These are phyloP conservation scores for Paralvinella palmiformis DNA, from an alignment of 1,140 invertebrate species.

Conservation along the genomic window DNA sequence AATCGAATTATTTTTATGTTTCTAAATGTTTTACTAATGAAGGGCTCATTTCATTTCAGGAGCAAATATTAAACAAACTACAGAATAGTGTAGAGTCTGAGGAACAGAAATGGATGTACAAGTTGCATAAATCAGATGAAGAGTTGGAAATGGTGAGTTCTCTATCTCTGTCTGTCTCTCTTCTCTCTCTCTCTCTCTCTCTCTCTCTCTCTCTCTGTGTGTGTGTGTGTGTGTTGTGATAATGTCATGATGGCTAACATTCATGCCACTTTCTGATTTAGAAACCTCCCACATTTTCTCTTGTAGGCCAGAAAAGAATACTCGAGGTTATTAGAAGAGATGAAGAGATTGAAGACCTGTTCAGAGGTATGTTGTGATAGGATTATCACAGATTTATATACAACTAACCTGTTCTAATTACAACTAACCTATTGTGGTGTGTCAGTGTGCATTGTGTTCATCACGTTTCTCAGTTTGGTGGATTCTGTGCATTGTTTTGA, in stretches of 20 bases:
- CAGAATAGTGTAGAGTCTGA: conserved; percentile 64
- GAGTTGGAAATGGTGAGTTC: conserved; percentile 1
- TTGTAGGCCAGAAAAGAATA: background rate
- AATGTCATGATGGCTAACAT: background rate
- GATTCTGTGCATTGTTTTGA: no score
- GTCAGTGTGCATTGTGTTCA: no score
- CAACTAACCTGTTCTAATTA: no score
- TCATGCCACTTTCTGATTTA: background rate
- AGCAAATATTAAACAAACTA: conserved; percentile 63
- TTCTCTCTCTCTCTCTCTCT: background rate
- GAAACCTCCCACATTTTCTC: background rate
- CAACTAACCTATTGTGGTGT: no score
- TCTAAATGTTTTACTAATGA: no score
- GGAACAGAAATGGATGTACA: conserved; percentile 63
- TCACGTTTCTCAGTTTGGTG: no score
- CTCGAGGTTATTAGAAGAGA: background rate
- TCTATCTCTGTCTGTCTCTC: no score
- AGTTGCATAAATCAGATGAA: conserved; percentile 18
- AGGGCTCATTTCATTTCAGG: no score
- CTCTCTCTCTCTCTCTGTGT: no score
- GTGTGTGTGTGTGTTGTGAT: background rate
- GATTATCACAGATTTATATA: no score
- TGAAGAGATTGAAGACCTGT: background rate
- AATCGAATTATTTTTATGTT: no score
- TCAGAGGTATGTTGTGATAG: no score